Base-by-base conservation (phyloP, 53 echinoderm and acorn worm genomes). In the Actinopyga echinites region DNA sequence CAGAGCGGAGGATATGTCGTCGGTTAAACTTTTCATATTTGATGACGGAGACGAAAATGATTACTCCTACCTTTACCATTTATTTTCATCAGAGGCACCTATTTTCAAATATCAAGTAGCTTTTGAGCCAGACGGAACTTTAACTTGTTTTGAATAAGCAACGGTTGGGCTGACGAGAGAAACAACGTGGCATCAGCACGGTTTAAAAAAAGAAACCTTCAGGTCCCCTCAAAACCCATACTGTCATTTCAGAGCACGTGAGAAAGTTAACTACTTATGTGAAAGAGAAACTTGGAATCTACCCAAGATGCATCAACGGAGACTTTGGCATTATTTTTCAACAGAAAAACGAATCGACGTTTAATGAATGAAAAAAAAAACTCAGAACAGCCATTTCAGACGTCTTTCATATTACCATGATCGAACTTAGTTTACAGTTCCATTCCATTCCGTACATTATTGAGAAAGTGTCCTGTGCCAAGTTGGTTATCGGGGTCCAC, bases 121-220 rank as follows among this genome's bases (percentile, higher is more conserved):
- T 23, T 26, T 43, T 20, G 65, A 85, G 8, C 38, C 32, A 25
- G 67, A 84, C 8, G 24, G 45, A 12, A 37, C 40, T 35, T 56
- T 92, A 37, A 61, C 86, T 26, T 92, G 92, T 63, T 92, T 92
- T 52, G 80, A 89, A 69, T 86, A 86, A 23, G 86, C 86, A 7
- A 83, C 58, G 42, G 71, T 92, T 58, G 92, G 92, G 12, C 44
- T 92, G 8, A 78, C 89, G 25, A 89, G 86, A 20, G 23, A 57
- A 12, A 87, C 93, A 57, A 65, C 56, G 5, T 93, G 93, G 93
- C 90, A 90, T 66, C 86, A 93, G 67, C 90, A 93, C 75, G 85
- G 89, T 30, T 90, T 90, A 57, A 22, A 80, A 12, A 15, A 30
- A 22, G 5, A 7, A 4, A 10, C 87, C 89, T 20, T 80, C 87